phyloP scores from a whole-genome alignment of 2,888 invertebrate genomes.

The Seira musarum region DNA sequence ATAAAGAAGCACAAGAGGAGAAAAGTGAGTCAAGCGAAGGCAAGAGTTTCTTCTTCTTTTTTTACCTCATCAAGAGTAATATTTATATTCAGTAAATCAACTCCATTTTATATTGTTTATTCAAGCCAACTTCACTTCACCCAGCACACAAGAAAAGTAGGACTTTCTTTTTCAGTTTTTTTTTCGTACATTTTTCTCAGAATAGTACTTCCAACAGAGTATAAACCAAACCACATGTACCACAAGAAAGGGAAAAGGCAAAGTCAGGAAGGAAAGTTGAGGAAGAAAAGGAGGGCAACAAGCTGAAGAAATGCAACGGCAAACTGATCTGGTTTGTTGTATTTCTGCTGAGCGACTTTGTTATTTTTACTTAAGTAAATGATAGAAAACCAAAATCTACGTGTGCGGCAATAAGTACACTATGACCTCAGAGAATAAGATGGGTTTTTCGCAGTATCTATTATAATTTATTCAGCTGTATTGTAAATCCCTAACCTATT shows the following conservation, averaged over 20 bases:
- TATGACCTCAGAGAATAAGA: not conserved
- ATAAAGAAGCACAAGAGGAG: not conserved
- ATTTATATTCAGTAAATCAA: slow-evolving; percentile 10
- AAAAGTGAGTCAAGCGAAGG: not conserved
- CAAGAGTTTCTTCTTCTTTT: not conserved
- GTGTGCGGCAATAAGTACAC: not conserved
- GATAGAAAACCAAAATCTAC: not conserved
- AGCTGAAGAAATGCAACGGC: not conserved
- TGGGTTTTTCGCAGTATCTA: not conserved
- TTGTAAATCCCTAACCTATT: not conserved
- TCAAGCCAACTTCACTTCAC: not conserved
- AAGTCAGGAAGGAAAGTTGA: not conserved
- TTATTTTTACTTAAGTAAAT: not conserved
- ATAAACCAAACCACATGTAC: slow-evolving; percentile 3
- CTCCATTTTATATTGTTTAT: not conserved
- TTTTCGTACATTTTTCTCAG: too few relatives aligned
- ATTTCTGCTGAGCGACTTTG: not conserved
- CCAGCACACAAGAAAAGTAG: not conserved
- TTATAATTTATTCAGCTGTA: not conserved
- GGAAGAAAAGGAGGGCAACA: not conserved
- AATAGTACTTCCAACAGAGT: not conserved
- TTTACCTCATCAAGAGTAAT: not conserved
- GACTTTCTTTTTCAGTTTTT: not conserved
- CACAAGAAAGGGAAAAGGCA: not conserved
- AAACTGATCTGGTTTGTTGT: slow-evolving; percentile 23